A percentile compares a stretch with the other conserved stretches of the same genome.
Evolutionary conservation across 2,888 invertebrate species (phyloP).

Genomic region (Incurvaria masculella): DNA sequence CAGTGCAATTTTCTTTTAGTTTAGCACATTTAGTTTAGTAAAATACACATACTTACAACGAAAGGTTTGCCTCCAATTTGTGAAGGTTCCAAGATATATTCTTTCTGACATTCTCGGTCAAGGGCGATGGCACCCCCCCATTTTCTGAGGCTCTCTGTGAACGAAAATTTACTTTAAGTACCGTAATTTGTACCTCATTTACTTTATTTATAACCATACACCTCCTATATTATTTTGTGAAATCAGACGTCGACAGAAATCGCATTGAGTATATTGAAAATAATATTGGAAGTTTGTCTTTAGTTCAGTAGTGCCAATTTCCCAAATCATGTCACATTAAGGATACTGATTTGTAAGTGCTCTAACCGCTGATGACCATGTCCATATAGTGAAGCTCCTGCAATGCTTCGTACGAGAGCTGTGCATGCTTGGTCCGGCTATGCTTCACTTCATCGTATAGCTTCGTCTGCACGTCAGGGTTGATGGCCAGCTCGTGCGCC

Average conservation of each 20-base stretch:
- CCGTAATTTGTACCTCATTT: too few species aligned
- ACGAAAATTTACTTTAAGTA: too few species aligned
- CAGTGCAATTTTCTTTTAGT: too few species aligned
- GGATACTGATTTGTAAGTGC: too few species aligned
- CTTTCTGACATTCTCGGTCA: not conserved
- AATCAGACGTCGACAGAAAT: too few species aligned
- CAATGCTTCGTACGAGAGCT: not conserved
- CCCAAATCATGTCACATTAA: not conserved
- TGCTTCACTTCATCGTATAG: conserved; percentile 17
- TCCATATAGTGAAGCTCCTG: not conserved
- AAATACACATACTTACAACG: not conserved
- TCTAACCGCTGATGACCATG: not conserved
- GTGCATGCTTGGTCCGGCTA: not conserved
- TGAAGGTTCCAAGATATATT: not conserved
- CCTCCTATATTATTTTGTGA: too few species aligned
- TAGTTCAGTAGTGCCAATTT: too few species aligned
- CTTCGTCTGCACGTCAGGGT: conserved; percentile 38
- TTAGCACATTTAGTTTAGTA: too few species aligned
- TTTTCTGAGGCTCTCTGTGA: not conserved
- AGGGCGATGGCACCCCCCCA: not conserved
- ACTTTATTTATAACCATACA: too few species aligned
- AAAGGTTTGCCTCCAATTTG: not conserved
- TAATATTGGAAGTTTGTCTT: too few species aligned
- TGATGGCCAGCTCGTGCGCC: conserved; percentile 38
- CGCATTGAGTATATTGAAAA: too few species aligned